Evolutionary conservation across 2,113 vertebrate species (phyloP).

Genomic region (Nibea coibor): DNA sequence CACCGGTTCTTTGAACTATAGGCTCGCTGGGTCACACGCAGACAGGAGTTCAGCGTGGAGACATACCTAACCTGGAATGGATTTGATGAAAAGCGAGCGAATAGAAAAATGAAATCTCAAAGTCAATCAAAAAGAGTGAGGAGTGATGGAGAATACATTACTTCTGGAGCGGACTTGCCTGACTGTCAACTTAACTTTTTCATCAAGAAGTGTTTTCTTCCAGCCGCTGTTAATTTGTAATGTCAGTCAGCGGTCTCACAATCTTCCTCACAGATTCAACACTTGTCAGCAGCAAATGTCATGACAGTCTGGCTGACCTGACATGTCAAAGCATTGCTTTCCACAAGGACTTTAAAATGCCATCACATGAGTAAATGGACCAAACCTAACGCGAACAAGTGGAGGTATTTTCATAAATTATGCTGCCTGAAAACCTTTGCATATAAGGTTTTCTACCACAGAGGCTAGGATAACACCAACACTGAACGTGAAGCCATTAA

Average conservation of each 20-base stretch:
- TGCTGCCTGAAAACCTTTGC: conserved; percentile 18
- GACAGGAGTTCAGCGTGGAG: conserved; percentile 14
- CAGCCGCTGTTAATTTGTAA: conserved; percentile 68
- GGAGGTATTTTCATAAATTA: conserved; percentile 45
- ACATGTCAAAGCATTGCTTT: conserved; percentile 54
- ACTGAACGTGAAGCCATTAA: conserved; percentile 33
- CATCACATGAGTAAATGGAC: conserved; percentile 56
- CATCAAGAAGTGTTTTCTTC: conserved; percentile 64
- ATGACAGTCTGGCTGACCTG: conserved; percentile 51
- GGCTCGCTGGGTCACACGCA: conserved; percentile 8
- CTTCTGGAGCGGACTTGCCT: conserved; percentile 31
- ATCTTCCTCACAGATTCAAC: conserved; percentile 57
- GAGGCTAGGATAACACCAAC: neutral
- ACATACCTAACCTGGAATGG: conserved; percentile 34
- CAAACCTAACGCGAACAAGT: neutral
- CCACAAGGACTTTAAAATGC: conserved; percentile 50
- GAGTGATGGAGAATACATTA: conserved; percentile 61
- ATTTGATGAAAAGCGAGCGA: conserved; percentile 54
- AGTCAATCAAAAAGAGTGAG: conserved; percentile 55
- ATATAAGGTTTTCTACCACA: neutral
- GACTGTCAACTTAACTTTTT: conserved; percentile 73
- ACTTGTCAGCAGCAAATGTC: conserved; percentile 73
- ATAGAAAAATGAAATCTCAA: conserved; percentile 59
- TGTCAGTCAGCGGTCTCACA: conserved; percentile 65
- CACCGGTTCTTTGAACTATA: conserved; percentile 20